These are phyloP conservation scores for Orbicella faveolata DNA, from an alignment of 64 coral and sea anemone species.

Conservation along the genomic window DNA sequence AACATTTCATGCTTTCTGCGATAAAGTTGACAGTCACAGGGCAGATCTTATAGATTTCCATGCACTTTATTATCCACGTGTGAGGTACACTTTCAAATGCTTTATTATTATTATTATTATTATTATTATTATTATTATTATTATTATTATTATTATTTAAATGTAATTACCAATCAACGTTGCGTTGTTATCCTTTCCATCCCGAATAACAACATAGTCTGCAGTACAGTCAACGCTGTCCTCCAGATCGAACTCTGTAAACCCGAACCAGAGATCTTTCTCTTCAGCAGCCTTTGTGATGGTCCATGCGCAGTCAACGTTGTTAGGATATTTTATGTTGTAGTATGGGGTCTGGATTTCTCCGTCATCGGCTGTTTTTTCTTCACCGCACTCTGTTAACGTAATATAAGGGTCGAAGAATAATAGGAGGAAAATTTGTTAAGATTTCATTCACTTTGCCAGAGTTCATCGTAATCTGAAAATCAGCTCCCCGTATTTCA, in stretches of 20 bases:
- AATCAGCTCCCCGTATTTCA: too few species aligned
- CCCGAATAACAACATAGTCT: slow-evolving; percentile 44
- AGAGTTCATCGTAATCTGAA: too few species aligned
- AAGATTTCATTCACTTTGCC: too few species aligned
- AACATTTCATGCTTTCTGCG: too few species aligned
- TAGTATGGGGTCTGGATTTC: slow-evolving; percentile 21
- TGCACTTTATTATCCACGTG: too few species aligned
- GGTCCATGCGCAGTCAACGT: slow-evolving; percentile 22
- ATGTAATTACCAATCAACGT: not conserved
- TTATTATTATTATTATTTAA: too few species aligned
- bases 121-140: too few species aligned
- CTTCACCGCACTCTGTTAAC: not conserved
- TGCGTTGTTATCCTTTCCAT: not conserved
- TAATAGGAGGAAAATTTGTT: too few species aligned
- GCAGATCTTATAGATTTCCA: too few species aligned
- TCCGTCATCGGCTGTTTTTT: not conserved
- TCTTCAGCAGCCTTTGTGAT: slow-evolving; percentile 7
- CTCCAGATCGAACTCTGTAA: slow-evolving; percentile 40
- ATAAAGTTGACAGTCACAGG: too few species aligned
- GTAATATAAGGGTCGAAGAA: not conserved
- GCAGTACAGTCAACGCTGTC: slow-evolving; percentile 9
- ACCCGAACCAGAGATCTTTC: not conserved
- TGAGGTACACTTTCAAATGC: too few species aligned
- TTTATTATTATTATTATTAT: too few species aligned
- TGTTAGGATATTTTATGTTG: slow-evolving; percentile 37